These are phyloP conservation scores for Manduca sexta DNA, from an alignment of 1,140 invertebrate species.

Conservation along the genomic window DNA sequence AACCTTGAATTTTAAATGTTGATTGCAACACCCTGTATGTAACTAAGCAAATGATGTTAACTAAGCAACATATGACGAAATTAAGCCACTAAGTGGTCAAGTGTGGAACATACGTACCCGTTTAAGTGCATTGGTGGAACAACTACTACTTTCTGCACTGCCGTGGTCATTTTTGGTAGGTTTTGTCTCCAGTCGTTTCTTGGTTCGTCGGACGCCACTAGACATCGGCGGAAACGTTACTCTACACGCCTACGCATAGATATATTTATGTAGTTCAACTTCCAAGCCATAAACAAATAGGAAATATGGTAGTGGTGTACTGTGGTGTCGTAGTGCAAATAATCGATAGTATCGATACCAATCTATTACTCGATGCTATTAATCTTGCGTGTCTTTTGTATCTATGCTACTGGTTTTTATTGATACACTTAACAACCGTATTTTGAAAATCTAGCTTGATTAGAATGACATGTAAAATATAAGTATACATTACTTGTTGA, in stretches of 20 bases:
- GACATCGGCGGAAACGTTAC: slow-evolving; percentile 26
- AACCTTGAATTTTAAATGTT: too few relatives aligned
- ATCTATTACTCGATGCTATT: too few relatives aligned
- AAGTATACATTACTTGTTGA: neutral
- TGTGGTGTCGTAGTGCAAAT: too few relatives aligned
- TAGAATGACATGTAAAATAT: neutral
- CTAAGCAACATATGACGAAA: too few relatives aligned
- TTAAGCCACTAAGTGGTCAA: neutral
- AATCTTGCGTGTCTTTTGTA: too few relatives aligned
- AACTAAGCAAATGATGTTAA: too few relatives aligned
- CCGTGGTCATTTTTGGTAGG: slow-evolving; percentile 10
- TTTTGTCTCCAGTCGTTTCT: slow-evolving; percentile 18
- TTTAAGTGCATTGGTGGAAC: slow-evolving; percentile 23
- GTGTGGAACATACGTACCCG: slow-evolving; percentile 26
- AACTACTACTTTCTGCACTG: slow-evolving; percentile 18
- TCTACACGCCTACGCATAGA: slow-evolving; percentile 37
- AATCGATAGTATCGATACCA: too few relatives aligned
- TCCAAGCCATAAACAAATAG: too few relatives aligned
- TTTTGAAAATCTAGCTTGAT: neutral
- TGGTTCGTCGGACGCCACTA: slow-evolving; percentile 8
- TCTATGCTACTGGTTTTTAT: too few relatives aligned
- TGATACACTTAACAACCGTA: too few relatives aligned
- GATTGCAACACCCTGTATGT: too few relatives aligned
- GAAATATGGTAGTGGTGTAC: too few relatives aligned
- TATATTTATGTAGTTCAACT: neutral